These are phyloP conservation scores for Mesoclemmys tuberculata DNA, from an alignment of 2,113 vertebrate species.

Conservation along the genomic window DNA sequence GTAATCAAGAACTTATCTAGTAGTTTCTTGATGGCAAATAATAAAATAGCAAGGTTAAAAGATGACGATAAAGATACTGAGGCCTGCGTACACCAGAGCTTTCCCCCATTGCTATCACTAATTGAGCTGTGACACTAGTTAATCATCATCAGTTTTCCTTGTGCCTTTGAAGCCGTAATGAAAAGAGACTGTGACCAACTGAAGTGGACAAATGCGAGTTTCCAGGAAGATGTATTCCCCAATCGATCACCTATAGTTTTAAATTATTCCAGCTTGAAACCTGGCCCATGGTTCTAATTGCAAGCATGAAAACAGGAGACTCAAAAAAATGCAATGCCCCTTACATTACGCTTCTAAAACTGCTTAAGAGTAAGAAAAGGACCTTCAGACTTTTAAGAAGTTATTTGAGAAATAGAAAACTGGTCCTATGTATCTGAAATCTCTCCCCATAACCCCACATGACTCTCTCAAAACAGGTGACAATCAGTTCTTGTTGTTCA, in stretches of 20 bases:
- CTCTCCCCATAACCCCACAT: not conserved
- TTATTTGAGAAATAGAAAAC: slow-evolving; percentile 29
- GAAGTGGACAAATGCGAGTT: not conserved
- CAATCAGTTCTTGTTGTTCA: not conserved
- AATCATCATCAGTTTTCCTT: not conserved
- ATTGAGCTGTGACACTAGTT: not conserved
- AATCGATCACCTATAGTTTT: not conserved
- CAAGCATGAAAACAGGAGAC: not conserved
- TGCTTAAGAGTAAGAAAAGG: not conserved
- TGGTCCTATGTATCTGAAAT: not conserved
- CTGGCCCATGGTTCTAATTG: not conserved
- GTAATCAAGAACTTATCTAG: not conserved
- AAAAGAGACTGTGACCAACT: no score
- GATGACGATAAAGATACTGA: not conserved
- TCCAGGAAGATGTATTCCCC: not conserved
- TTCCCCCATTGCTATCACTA: not conserved
- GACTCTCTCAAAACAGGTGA: not conserved
- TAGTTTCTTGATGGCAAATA: not conserved
- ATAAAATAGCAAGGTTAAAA: not conserved
- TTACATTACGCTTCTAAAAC: not conserved
- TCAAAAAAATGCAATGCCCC: not conserved
- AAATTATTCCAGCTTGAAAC: not conserved
- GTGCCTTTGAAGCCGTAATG: not conserved
- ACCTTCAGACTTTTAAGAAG: not conserved
- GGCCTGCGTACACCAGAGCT: no score